Evolutionary conservation across 2,888 invertebrate genomes (phyloP), one percentile per base, ranked within the genome.

Genomic region (Acrobasis suavella): DNA sequence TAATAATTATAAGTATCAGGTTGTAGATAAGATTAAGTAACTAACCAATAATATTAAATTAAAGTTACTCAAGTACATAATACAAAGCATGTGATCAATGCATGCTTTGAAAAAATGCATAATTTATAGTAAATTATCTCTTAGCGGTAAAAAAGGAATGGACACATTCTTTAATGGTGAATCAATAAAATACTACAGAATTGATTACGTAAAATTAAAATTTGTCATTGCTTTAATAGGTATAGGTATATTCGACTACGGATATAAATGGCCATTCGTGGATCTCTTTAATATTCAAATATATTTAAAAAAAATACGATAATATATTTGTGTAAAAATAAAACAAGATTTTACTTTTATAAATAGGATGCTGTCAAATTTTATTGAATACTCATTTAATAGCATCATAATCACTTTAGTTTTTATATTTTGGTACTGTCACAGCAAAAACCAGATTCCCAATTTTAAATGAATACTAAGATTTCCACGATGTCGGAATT

Each of bases 221-320:
- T 62, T 55, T 62, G 62, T 62, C 62, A 62, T 46, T 32, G 22
- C 60, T 52, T 54, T 46, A 46, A 60, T 54, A 46, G 3, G 22
- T 32, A 32, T 32, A 32, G 7, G 7, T 32, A 32, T 60, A 54
- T 61, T 37, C 14, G 15, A 54, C 46, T 52, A 49, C 22, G 37
- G 37, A 55, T 61, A 38, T 16, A 10, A 54, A 22, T 46, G n/a
- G 17, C 14, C 2, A 61, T 15, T 55, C 12, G 56, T 54, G 42
- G 51, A 42, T 54, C 32, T 55, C 32, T 22, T 50, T 52, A 58
- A 46, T 58, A 46, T 58, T 46, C n/a, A n/a, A 49, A 58, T 58
- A 10, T 46, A 46, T 46, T 46, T 5, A 14, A 14, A 2, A 46
- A 42, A 12, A 32, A 6, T 32, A 32, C 32, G 8, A 7, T 32